These are phyloP conservation scores for Aplocera efformata DNA, from an alignment of 2,888 invertebrate species.

Conservation along the genomic window DNA sequence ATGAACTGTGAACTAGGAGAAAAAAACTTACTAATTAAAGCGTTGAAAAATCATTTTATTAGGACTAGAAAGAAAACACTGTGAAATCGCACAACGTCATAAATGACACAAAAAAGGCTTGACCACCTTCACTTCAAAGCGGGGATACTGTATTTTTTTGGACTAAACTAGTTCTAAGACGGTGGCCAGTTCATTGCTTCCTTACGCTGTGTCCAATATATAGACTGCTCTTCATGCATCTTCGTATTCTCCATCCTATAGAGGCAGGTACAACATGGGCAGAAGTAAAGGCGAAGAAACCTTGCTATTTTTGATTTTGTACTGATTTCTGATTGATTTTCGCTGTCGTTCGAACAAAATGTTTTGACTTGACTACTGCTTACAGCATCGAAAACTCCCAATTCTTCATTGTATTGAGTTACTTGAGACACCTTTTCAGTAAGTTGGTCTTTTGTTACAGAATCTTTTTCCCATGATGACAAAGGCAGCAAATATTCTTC, in stretches of 20 bases:
- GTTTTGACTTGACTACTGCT: constrained; percentile 33
- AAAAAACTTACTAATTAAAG: too few relatives aligned
- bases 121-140: too few relatives aligned
- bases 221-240: constrained; percentile 33
- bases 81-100: too few relatives aligned
- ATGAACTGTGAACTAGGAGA: too few relatives aligned
- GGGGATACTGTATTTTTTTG: too few relatives aligned
- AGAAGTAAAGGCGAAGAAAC: constrained; percentile 67
- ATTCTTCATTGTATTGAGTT: constrained; percentile 18
- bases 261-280: constrained; percentile 69
- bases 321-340: constrained; percentile 37
- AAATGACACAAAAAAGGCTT: too few relatives aligned
- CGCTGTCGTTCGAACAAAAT: constrained; percentile 39
- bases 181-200: constrained; percentile 3
- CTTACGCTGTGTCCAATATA: constrained; percentile 18
- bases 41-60: too few relatives aligned
- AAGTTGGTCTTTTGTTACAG: constrained; percentile 32
- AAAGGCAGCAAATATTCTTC: constrained; percentile 78
- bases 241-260: constrained; percentile 61
- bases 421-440: constrained; percentile 25
- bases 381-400: constrained; percentile 26
- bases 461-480: constrained; percentile 76
- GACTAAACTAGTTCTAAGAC: too few relatives aligned
- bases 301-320: constrained; percentile 60
- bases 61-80: too few relatives aligned